These are phyloP conservation scores for Apoderus coryli DNA, from an alignment of 2,888 invertebrate genomes.

Conservation along the genomic window DNA sequence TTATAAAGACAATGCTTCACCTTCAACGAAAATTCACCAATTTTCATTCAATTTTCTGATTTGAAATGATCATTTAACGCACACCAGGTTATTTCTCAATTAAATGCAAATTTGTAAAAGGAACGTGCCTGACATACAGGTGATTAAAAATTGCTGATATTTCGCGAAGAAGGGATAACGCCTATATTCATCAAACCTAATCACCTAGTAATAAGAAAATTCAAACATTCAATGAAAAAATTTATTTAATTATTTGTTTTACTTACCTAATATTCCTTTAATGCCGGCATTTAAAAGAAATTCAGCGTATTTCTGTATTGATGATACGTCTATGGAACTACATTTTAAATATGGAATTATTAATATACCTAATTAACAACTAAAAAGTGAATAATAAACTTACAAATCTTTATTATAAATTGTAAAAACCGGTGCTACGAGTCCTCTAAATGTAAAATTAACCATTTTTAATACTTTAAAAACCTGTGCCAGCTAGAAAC, in stretches of 20 bases:
- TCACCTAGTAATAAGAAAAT: not conserved
- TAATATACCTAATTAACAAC: conserved; percentile 2
- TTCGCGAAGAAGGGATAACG: too few species aligned
- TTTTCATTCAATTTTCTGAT: too few species aligned
- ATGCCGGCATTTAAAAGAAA: conserved; percentile 46
- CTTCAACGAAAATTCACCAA: too few species aligned
- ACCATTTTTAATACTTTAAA: too few species aligned
- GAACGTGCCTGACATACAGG: too few species aligned
- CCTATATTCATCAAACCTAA: too few species aligned
- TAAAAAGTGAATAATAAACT: conserved; percentile 12
- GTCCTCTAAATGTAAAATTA: conserved; percentile 42
- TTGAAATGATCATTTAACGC: too few species aligned
- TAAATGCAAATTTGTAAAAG: not conserved
- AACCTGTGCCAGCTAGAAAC: too few species aligned
- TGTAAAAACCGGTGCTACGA: conserved; percentile 59
- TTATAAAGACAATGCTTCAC: too few species aligned
- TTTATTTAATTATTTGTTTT: conserved; percentile 1
- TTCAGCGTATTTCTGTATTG: conserved; percentile 44
- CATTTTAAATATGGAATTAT: conserved; percentile 9
- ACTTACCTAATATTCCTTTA: conserved; percentile 51
- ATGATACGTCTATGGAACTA: conserved; percentile 23
- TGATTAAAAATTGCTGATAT: too few species aligned
- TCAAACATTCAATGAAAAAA: not conserved
- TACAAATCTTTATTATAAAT: conserved; percentile 20
- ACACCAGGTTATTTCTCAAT: too few species aligned